Conservation (phyloP, 2,113 vertebrate species). For the Gobiocypris rarus region DNA sequence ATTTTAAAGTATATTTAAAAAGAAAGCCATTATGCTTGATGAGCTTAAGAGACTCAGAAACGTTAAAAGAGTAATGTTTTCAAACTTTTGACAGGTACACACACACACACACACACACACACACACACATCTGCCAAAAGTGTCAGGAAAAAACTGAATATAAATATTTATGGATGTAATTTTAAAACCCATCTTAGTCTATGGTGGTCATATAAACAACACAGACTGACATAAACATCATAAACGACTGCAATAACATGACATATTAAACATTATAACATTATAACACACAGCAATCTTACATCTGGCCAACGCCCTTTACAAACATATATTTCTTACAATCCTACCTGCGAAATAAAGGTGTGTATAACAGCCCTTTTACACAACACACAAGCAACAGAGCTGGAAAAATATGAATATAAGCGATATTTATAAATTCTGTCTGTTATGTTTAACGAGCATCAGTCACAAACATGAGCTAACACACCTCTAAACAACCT, state of each 20-base stretch:
- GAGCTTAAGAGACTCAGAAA: too few species aligned
- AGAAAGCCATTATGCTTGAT: too few species aligned
- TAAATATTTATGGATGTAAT: neutral
- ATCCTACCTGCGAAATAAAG: neutral
- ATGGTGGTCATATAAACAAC: neutral
- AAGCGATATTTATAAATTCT: neutral
- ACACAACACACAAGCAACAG: neutral
- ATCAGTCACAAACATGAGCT: neutral
- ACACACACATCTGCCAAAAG: too few species aligned
- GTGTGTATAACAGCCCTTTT: neutral
- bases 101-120: too few species aligned
- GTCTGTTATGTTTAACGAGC: neutral
- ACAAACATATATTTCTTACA: conserved; percentile 31
- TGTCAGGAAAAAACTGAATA: neutral
- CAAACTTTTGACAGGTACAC: too few species aligned
- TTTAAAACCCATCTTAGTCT: neutral
- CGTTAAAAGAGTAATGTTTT: too few species aligned
- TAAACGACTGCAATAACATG: neutral
- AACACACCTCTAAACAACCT: neutral
- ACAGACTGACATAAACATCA: neutral
- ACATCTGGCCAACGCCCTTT: conserved; percentile 74
- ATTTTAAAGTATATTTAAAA: too few species aligned
- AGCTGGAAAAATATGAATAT: neutral
- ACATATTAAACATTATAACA: neutral
- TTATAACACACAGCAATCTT: conserved; percentile 25